These are phyloP conservation scores for Coenonympha arcania DNA, from an alignment of 2,888 invertebrate genomes.

Conservation along the genomic window DNA sequence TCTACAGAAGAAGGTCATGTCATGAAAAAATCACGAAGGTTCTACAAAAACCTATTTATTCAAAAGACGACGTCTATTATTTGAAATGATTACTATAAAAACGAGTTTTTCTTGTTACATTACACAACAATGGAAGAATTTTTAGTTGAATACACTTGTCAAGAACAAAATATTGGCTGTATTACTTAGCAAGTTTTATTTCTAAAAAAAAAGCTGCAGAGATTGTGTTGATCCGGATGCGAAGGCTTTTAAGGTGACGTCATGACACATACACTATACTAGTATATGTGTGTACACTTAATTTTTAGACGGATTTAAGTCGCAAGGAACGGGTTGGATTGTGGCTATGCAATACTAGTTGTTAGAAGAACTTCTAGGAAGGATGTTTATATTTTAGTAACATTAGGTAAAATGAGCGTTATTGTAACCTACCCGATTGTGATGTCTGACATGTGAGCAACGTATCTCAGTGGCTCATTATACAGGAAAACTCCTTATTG, in stretches of 20 bases:
- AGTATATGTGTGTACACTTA: background rate
- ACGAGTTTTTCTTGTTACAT: too few species aligned
- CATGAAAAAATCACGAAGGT: too few species aligned
- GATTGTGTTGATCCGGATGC: slow-evolving; percentile 19
- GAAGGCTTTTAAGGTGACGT: slow-evolving; percentile 23
- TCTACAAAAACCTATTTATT: too few species aligned
- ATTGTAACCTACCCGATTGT: background rate
- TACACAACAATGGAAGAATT: too few species aligned
- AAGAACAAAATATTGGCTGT: slow-evolving; percentile 3
- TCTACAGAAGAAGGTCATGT: too few species aligned
- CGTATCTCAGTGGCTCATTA: slow-evolving; percentile 13
- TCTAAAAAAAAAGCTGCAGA: background rate
- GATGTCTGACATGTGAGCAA: slow-evolving; percentile 1
- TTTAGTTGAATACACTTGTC: background rate
- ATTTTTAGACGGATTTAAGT: background rate
- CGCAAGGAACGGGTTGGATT: too few species aligned
- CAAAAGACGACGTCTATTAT: too few species aligned
- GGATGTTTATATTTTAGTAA: too few species aligned
- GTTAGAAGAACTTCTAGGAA: too few species aligned
- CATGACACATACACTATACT: slow-evolving; percentile 11
- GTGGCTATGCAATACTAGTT: too few species aligned
- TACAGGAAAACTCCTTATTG: slow-evolving; percentile 14
- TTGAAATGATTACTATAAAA: too few species aligned
- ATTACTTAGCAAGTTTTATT: background rate
- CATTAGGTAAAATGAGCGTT: too few species aligned